phyloP scores from a whole-genome alignment of 2,797 vertebrate species.

The Anguilla megastoma region DNA sequence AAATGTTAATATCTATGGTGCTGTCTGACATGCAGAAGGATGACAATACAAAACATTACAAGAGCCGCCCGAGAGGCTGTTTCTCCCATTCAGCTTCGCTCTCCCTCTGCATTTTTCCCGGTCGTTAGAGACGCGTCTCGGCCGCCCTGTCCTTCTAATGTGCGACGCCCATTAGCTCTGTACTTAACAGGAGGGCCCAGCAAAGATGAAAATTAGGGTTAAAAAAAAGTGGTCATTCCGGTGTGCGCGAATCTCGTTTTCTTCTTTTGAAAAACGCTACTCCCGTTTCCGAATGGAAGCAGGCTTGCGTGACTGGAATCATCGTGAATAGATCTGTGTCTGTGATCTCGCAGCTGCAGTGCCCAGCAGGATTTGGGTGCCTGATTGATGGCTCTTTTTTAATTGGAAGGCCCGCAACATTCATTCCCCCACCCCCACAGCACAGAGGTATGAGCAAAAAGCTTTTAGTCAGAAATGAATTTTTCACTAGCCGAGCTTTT shows the following conservation, averaged over 20 bases:
- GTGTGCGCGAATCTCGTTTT: background rate
- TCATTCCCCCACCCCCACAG: background rate
- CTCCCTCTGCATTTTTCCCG: background rate
- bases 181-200: background rate
- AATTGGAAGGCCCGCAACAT: background rate
- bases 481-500: background rate
- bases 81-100: background rate
- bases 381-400: background rate
- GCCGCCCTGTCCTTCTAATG: background rate
- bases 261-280: background rate
- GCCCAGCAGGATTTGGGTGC: background rate
- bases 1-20: constrained; percentile 14
- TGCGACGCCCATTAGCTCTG: background rate
- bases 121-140: background rate
- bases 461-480: background rate
- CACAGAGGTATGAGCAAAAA: background rate
- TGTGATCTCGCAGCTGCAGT: background rate
- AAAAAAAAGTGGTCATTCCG: background rate
- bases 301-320: background rate
- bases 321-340: constrained; percentile 12
- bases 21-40: background rate
- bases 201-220: background rate
- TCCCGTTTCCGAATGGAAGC: background rate
- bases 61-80: background rate
- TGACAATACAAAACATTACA: background rate